Evolutionary conservation across 2,113 vertebrate genomes (phyloP), one percentile per base, ranked within the genome.

Genomic region (Semicossyphus pulcher): DNA sequence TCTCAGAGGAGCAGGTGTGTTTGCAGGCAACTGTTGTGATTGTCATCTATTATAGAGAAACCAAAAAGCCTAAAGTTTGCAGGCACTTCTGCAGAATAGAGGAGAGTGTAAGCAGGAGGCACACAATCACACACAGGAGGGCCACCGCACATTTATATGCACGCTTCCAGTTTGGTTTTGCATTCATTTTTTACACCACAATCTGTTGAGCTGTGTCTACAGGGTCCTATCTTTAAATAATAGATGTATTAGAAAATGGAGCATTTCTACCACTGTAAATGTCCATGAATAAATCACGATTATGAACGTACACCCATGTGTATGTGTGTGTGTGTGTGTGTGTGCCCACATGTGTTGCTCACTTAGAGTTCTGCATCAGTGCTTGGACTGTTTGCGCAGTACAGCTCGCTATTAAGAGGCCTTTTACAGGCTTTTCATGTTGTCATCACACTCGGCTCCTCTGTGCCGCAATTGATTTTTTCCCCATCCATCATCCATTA

Each of bases 211-310:
- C 57, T 58, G 29, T 68, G 89, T 93, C 91, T 86, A 77, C 72
- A 57, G 85, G 85, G 89, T 72, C 80, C 75, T 76, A 78, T 90
- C 79, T 23, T 86, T 93, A 80, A 92, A 93, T 93, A 91, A 94
- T 93, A 71, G 77, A 93, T 93, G 84, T 18, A 81, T 91, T 86
- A 81, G 87, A 89, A 91, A 91, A 91, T 81, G 44, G 84, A 86
- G 85, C 85, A 60, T 90, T 91, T 90, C 85, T 86, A 85, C 72
- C 79, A 83, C 89, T 88, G 83, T 90, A 88, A 88, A 73, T 84
- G 57, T 3, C 54, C 49, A 90, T 93, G 76, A 93, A 94, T 92
- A 89, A 92, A 87, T 85, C 81, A 92, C 11, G 10, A 57, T 80
- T 59, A 59, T 75, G 75, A 87, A 77, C 47, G 32, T 85, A 86